phyloP scores from a whole-genome alignment of 1,140 invertebrate genomes.

The Drosophila guanche region DNA sequence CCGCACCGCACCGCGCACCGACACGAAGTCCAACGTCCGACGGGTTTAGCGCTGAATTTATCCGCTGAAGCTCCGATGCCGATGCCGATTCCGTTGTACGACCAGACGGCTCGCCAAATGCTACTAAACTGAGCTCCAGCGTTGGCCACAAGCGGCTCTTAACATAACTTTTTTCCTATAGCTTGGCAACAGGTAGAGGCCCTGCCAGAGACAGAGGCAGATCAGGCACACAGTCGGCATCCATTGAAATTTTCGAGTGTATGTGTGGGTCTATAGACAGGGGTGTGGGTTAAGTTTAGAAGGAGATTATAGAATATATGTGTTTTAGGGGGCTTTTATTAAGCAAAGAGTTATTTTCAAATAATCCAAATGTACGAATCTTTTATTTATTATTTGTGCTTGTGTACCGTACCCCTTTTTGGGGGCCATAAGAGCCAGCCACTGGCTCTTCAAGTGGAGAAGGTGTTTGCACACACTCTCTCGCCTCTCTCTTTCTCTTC shows the following conservation, averaged over 20 bases:
- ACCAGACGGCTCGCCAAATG: slow-evolving; percentile 65
- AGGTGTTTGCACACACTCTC: neutral
- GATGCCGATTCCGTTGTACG: slow-evolving; percentile 39
- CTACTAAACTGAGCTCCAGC: slow-evolving; percentile 71
- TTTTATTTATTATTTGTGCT: no score
- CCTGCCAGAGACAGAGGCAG: neutral
- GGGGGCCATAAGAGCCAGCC: neutral
- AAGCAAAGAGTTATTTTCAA: no score
- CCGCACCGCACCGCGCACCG: slow-evolving; percentile 33
- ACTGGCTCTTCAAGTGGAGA: neutral
- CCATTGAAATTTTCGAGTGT: neutral
- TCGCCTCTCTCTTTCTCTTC: neutral
- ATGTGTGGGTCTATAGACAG: neutral
- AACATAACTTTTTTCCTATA: slow-evolving; percentile 50
- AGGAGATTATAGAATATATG: no score
- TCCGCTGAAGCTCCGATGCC: slow-evolving; percentile 41
- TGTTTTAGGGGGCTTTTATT: no score
- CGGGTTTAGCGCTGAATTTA: slow-evolving; percentile 44
- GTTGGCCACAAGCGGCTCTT: slow-evolving; percentile 59
- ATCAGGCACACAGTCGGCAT: neutral
- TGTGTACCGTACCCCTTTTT: no score
- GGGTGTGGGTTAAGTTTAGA: neutral
- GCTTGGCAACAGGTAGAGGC: slow-evolving; percentile 70
- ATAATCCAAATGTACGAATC: no score
- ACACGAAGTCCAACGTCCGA: slow-evolving; percentile 36